phyloP scores from a whole-genome alignment of 2,888 invertebrate genomes.

The Phortica magna region DNA sequence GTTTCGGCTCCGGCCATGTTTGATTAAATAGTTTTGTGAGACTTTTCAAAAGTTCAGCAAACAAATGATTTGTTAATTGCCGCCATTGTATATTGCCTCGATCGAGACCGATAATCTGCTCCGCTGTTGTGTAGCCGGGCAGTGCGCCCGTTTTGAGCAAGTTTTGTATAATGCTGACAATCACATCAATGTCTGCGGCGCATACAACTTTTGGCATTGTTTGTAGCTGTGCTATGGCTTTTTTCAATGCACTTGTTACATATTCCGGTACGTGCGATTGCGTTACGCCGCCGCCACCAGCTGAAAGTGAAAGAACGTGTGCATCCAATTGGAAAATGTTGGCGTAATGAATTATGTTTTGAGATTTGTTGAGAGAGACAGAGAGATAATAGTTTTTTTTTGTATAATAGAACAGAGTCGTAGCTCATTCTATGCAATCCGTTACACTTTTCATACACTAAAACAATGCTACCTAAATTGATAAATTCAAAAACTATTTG shows the following conservation, averaged over 20 bases:
- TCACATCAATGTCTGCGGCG: conserved; percentile 70
- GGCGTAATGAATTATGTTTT: conserved; percentile 59
- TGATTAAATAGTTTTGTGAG: conserved; percentile 79
- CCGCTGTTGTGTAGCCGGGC: conserved; percentile 81
- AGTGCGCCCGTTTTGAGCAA: conserved; percentile 69
- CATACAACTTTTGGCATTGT: conserved; percentile 71
- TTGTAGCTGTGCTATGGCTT: conserved; percentile 59
- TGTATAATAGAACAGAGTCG: background rate
- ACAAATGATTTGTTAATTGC: conserved; percentile 78
- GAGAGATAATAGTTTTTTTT: conserved; percentile 17
- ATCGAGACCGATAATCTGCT: conserved; percentile 82
- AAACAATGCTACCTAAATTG: background rate
- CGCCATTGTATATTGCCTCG: conserved; percentile 66
- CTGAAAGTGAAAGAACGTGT: conserved; percentile 76
- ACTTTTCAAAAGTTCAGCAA: conserved; percentile 79
- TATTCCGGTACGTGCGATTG: conserved; percentile 52
- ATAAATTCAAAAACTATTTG: background rate
- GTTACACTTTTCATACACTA: background rate
- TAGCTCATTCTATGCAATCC: background rate
- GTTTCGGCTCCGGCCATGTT: conserved; percentile 80
- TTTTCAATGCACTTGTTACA: conserved; percentile 53
- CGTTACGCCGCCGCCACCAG: conserved; percentile 58
- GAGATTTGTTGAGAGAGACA: conserved; percentile 26
- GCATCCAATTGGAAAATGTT: conserved; percentile 77
- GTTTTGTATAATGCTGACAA: conserved; percentile 68